These are phyloP conservation scores for Ephestia elutella DNA, from an alignment of 1,140 invertebrate species.

Conservation along the genomic window DNA sequence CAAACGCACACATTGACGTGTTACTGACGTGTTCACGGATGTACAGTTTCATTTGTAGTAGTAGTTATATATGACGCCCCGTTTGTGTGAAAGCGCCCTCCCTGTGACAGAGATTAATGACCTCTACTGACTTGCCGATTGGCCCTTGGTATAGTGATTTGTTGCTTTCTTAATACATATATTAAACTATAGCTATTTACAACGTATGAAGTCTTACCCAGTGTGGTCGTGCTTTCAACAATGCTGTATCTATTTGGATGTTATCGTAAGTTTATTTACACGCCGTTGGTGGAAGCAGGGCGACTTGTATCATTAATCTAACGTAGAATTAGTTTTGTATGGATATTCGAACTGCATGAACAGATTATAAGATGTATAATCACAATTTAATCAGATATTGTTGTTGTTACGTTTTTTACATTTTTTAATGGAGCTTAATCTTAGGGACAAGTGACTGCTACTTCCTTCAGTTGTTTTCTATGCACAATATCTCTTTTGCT, in stretches of 20 bases:
- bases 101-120: background rate
- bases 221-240: slow-evolving; percentile 28
- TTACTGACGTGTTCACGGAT: no score
- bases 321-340: slow-evolving; percentile 34
- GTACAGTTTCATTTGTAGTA: no score
- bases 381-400: slow-evolving; percentile 28
- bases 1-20: no score
- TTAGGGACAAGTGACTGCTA: slow-evolving; percentile 14
- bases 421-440: slow-evolving; percentile 29
- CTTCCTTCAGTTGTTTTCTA: slow-evolving; percentile 14
- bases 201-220: slow-evolving; percentile 9
- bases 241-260: slow-evolving; percentile 15
- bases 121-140: background rate
- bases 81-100: no score
- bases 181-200: slow-evolving; percentile 31
- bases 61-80: no score
- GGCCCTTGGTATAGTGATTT: background rate
- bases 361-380: slow-evolving; percentile 17
- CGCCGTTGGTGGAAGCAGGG: slow-evolving; percentile 27
- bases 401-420: slow-evolving; percentile 45
- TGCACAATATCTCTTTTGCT: slow-evolving; percentile 16
- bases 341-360: slow-evolving; percentile 29
- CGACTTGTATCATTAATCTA: slow-evolving; percentile 28
- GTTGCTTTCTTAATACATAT: slow-evolving; percentile 43
- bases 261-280: slow-evolving; percentile 15